phyloP scores from a whole-genome alignment of 2,797 vertebrate genomes.

The Hydrocynus forskahlii region DNA sequence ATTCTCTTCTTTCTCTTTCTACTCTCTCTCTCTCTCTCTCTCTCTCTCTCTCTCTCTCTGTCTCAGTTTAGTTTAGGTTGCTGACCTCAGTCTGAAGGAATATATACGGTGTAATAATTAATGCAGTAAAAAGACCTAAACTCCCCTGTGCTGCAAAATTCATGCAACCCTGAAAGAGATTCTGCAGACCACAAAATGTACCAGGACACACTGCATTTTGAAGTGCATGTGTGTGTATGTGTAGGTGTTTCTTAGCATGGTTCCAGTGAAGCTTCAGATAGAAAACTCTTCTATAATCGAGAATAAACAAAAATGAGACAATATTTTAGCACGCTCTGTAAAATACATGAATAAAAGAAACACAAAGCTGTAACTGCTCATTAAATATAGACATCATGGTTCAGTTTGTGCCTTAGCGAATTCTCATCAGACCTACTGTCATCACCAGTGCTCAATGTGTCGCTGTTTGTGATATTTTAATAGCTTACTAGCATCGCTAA shows the following conservation, averaged over 20 bases:
- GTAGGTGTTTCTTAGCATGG: neutral
- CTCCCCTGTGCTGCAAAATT: constrained; percentile 14
- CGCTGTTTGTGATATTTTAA: neutral
- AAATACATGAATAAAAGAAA: neutral
- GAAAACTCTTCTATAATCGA: neutral
- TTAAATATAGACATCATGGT: neutral
- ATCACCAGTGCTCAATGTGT: neutral
- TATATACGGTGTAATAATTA: neutral
- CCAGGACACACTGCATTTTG: neutral
- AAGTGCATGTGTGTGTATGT: neutral
- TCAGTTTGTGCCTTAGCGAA: neutral
- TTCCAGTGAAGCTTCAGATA: neutral
- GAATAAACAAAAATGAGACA: neutral
- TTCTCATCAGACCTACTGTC: neutral
- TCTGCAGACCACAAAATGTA: neutral
- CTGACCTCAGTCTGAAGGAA: neutral
- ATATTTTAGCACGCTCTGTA: neutral
- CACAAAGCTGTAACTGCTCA: neutral
- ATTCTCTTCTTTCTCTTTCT: neutral
- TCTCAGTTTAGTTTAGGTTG: neutral
- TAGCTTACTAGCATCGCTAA: neutral
- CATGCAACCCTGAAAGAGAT: neutral
- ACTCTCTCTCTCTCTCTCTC: neutral
- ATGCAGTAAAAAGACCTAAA: constrained; percentile 1
- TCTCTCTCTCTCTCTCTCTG: constrained; percentile 22